A percentile compares a stretch with the other conserved stretches of the same genome.
Conservation (phyloP, 2,888 invertebrate genomes). For the Neoaliturus tenellus region DNA sequence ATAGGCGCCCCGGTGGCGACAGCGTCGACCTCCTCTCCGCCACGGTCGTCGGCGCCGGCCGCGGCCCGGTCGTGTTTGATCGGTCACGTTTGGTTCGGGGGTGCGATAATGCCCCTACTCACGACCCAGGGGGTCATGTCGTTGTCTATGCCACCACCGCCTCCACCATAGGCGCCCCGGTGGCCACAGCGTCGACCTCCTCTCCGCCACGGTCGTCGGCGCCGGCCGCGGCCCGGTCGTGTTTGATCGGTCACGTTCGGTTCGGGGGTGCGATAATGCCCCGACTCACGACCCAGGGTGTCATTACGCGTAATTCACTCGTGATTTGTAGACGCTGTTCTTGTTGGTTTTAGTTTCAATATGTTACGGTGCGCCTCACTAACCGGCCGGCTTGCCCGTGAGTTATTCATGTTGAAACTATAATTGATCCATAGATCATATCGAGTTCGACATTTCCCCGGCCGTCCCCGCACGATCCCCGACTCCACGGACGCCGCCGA, state of each 20-base stretch:
- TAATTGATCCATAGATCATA: constrained; percentile 63
- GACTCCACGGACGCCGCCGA: not conserved
- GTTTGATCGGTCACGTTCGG: constrained; percentile 46
- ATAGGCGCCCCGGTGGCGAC: not conserved
- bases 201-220: not conserved
- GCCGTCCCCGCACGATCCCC: constrained; percentile 25
- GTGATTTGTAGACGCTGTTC: constrained; percentile 41
- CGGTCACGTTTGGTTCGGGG: constrained; percentile 50
- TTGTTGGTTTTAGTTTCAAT: constrained; percentile 50
- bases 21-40: no score
- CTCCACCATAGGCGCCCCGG: no score
- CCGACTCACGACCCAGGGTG: constrained; percentile 39
- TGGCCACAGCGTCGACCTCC: no score
- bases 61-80: not conserved
- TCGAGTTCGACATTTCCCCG: constrained; percentile 51
- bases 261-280: constrained; percentile 52
- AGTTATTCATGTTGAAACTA: constrained; percentile 57
- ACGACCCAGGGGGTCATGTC: constrained; percentile 42
- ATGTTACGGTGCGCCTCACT: constrained; percentile 33
- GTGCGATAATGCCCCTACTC: constrained; percentile 48
- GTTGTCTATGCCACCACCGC: no score
- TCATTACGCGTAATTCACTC: constrained; percentile 52
- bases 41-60: not conserved
- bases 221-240: not conserved
- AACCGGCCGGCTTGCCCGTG: not conserved